Evolutionary conservation across 2,888 invertebrate species (phyloP).

Genomic region (Miltochrista miniata): DNA sequence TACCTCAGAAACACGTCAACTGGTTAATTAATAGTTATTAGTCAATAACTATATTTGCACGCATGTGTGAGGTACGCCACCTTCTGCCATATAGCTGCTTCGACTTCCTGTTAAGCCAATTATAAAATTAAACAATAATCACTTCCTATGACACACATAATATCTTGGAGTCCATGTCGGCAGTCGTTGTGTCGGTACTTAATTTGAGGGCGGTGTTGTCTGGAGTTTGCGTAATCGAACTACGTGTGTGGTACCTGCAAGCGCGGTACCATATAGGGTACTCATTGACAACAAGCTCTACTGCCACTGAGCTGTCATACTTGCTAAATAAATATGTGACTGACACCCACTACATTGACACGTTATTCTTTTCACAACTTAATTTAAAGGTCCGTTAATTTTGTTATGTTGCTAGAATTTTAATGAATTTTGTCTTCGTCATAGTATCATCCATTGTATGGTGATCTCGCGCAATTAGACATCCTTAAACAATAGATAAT

Average conservation of each 20-base stretch:
- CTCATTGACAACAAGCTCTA: constrained; percentile 33
- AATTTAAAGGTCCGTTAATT: no score
- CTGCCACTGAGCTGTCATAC: constrained; percentile 8
- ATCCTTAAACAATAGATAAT: no score
- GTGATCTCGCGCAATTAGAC: no score
- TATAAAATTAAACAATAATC: constrained; percentile 80
- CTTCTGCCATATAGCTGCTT: constrained; percentile 33
- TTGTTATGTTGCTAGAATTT: no score
- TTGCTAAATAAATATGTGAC: constrained; percentile 37
- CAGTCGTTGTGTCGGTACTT: constrained; percentile 50
- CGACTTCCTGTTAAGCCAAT: constrained; percentile 74
- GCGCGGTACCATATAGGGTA: constrained; percentile 55
- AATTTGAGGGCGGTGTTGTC: constrained; percentile 67
- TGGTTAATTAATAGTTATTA: constrained; percentile 47
- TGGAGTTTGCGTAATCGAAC: constrained; percentile 68
- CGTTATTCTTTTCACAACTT: no score
- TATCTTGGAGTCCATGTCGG: constrained; percentile 58
- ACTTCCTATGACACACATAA: constrained; percentile 74
- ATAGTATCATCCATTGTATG: no score
- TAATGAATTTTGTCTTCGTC: no score
- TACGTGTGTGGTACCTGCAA: constrained; percentile 63
- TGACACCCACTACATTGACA: constrained; percentile 29
- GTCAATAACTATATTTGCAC: constrained; percentile 69
- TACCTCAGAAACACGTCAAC: constrained; percentile 34
- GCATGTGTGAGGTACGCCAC: constrained; percentile 51